A percentile compares a stretch with the other conserved stretches of the same genome.
Conservation (phyloP, 2,888 invertebrate genomes). For the Adelognathus sp. region DNA sequence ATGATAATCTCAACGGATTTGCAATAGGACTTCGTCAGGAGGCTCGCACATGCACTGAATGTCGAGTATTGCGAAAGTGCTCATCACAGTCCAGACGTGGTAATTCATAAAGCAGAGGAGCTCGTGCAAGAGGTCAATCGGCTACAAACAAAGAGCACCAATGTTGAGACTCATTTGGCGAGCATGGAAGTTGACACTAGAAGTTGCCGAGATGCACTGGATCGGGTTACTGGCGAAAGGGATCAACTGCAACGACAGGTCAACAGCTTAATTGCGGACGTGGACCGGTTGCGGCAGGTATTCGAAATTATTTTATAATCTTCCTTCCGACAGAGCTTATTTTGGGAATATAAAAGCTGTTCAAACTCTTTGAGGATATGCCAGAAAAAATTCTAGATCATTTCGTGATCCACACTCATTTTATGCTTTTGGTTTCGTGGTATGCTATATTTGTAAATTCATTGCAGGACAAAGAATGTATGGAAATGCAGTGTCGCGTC, state of each 20-base stretch:
- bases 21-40: conserved; percentile 88
- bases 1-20: no score
- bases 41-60: conserved; percentile 88
- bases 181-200: conserved; percentile 86
- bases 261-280: conserved; percentile 87
- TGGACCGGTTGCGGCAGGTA: conserved; percentile 87
- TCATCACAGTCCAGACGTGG: conserved; percentile 85
- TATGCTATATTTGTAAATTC: neutral
- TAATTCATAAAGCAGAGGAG: conserved; percentile 90
- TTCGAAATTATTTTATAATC: neutral
- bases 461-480: conserved; percentile 86
- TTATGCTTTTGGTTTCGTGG: neutral
- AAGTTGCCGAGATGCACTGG: conserved; percentile 86
- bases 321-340: neutral
- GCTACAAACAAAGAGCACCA: conserved; percentile 83
- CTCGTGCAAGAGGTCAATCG: conserved; percentile 88
- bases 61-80: conserved; percentile 87
- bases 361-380: neutral
- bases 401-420: no score
- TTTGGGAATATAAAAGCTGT: neutral
- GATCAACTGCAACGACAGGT: conserved; percentile 89
- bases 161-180: conserved; percentile 81
- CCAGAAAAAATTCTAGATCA: neutral
- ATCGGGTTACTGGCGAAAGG: conserved; percentile 86
- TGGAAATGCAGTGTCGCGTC: conserved; percentile 88